Conservation (phyloP, 1,140 invertebrate genomes). For the Cyclina sinensis region DNA sequence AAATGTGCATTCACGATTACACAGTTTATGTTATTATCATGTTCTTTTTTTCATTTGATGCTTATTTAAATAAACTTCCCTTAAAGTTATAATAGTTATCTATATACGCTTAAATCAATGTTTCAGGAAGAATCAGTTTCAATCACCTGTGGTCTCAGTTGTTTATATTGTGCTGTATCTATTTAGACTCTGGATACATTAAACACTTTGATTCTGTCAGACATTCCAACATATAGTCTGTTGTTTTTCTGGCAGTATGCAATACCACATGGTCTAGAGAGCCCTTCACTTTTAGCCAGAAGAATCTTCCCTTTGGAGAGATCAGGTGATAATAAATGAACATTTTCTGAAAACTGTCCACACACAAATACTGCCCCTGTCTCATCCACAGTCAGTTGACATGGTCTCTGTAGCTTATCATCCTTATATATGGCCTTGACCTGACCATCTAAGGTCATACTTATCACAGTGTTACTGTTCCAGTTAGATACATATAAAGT, state of each 20-base stretch:
- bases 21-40: no score
- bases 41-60: no score
- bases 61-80: no score
- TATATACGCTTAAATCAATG: no score
- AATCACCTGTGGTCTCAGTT: no score
- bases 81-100: no score
- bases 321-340: constrained; percentile 12
- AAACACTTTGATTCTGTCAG: neutral
- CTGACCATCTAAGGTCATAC: constrained; percentile 4
- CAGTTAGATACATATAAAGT: neutral
- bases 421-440: constrained; percentile 1
- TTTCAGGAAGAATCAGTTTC: no score
- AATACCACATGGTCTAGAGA: neutral
- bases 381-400: neutral
- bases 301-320: neutral
- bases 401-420: neutral
- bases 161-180: no score
- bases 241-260: neutral
- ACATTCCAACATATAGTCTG: constrained; percentile 16
- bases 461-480: neutral
- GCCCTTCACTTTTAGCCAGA: neutral
- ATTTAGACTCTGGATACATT: no score
- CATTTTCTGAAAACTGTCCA: neutral
- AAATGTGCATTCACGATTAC: no score
- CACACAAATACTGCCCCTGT: constrained; percentile 23